Conservation (phyloP, 2,113 vertebrate genomes). For the Rhabdornis inornatus region DNA sequence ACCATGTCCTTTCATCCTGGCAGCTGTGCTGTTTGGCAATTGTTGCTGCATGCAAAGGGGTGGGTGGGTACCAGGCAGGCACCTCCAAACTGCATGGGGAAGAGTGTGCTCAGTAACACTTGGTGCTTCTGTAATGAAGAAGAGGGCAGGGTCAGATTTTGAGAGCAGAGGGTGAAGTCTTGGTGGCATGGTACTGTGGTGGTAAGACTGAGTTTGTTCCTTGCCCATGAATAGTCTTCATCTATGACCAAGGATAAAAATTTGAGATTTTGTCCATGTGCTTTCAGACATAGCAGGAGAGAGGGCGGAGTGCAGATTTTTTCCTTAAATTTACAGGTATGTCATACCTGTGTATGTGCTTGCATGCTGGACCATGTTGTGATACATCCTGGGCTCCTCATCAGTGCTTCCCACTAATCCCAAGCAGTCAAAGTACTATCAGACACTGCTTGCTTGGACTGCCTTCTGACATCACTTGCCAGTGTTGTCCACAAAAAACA, state of each 20-base stretch:
- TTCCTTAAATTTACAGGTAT: background rate
- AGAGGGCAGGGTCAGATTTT: background rate
- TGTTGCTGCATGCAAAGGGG: background rate
- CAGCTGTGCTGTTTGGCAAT: background rate
- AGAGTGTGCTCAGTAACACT: background rate
- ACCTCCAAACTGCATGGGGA: background rate
- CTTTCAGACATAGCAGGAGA: background rate
- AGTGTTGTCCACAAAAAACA: background rate
- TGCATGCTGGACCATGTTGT: background rate
- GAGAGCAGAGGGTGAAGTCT: background rate
- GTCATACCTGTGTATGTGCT: background rate
- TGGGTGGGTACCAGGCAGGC: background rate
- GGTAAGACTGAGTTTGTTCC: background rate
- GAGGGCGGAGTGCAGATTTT: background rate
- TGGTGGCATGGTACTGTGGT: background rate
- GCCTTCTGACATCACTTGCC: background rate
- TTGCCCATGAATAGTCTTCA: background rate
- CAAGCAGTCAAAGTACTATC: background rate
- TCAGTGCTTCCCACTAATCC: background rate
- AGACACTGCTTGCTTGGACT: background rate
- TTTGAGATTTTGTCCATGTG: background rate
- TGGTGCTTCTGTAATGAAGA: background rate
- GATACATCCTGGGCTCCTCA: background rate
- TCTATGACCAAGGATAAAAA: background rate
- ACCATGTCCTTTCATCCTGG: background rate